Conservation (phyloP, 1,140 invertebrate genomes). For the Patella vulgata region DNA sequence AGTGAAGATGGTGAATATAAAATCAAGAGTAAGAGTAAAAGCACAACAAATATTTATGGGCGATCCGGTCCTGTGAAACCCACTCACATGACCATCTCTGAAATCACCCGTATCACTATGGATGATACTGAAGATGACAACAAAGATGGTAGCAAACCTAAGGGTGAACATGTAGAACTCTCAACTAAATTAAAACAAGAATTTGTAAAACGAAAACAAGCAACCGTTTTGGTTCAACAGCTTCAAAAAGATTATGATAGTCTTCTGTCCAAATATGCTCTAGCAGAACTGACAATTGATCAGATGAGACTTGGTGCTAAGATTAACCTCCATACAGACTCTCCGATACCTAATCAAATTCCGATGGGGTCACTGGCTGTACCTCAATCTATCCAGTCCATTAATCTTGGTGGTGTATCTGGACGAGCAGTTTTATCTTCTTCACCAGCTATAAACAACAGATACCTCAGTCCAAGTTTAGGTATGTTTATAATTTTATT, state of each 20-base stretch:
- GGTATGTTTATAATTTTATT: not conserved
- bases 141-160: constrained; percentile 40
- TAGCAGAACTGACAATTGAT: constrained; percentile 66
- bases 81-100: constrained; percentile 46
- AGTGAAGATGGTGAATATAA: constrained; percentile 42
- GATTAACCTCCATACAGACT: constrained; percentile 55
- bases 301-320: constrained; percentile 63
- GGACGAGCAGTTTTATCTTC: constrained; percentile 11
- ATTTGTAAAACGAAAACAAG: constrained; percentile 53
- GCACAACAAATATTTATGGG: constrained; percentile 40
- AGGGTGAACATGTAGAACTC: constrained; percentile 37
- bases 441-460: constrained; percentile 8
- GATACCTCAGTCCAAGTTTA: too few relatives aligned
- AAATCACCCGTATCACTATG: constrained; percentile 37
- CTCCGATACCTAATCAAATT: constrained; percentile 52
- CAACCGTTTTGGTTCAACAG: constrained; percentile 61
- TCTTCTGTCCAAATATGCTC: constrained; percentile 64
- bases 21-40: constrained; percentile 58
- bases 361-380: constrained; percentile 36
- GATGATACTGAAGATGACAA: constrained; percentile 31
- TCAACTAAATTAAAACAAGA: constrained; percentile 54
- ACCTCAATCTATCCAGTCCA: constrained; percentile 44
- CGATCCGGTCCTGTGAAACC: constrained; percentile 51
- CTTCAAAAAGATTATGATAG: constrained; percentile 63
- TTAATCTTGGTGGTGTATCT: constrained; percentile 31